phyloP scores from a whole-genome alignment of 2,113 vertebrate species.

The Galeopterus variegatus region DNA sequence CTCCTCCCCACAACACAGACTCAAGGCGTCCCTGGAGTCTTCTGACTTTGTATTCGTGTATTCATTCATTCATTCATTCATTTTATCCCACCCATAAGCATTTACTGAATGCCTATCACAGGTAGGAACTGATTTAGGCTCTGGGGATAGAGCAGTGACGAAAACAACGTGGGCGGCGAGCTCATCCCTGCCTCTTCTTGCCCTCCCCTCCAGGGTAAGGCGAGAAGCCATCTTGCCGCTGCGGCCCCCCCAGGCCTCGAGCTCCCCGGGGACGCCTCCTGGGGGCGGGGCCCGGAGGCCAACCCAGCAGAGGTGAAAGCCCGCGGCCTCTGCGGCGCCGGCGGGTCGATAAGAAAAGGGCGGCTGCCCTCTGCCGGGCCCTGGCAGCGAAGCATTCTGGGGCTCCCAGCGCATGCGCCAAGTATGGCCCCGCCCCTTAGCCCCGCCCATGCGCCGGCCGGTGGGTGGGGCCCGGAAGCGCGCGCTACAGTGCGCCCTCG shows the following conservation, averaged over 20 bases:
- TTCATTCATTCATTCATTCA: conserved; percentile 3
- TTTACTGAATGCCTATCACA: background rate
- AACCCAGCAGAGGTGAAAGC: background rate
- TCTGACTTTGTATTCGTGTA: background rate
- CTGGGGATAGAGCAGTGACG: background rate
- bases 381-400: background rate
- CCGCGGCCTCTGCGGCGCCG: background rate
- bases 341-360: background rate
- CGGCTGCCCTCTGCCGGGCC: conserved; percentile 78
- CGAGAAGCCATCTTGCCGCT: conserved; percentile 66
- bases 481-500: fast-evolving
- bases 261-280: conserved; percentile 46
- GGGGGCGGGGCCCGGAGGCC: conserved; percentile 15
- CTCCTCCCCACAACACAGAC: background rate
- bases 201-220: background rate
- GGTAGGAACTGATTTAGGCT: background rate
- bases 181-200: background rate
- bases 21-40: background rate
- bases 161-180: background rate
- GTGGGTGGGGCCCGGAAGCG: background rate
- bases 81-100: conserved; percentile 15
- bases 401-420: conserved; percentile 30
- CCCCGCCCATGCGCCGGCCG: background rate
- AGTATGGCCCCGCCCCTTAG: background rate
- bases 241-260: background rate